Conservation (phyloP, 2,113 vertebrate species). For the Alligator sinensis region DNA sequence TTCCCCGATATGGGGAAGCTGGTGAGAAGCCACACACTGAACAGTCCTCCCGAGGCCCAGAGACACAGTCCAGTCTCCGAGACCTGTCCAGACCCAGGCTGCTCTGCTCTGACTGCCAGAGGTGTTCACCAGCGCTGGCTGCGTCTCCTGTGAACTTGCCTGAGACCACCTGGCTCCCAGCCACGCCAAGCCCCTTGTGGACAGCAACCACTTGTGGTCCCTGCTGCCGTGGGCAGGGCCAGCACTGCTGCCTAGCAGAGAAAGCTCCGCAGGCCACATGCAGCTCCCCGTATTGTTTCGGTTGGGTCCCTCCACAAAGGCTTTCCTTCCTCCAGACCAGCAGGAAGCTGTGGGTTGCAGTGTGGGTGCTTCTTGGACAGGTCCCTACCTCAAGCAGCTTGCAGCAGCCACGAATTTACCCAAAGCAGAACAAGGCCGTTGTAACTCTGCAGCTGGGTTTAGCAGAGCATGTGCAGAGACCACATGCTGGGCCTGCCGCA, state of each 20-base stretch:
- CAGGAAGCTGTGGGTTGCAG: background rate
- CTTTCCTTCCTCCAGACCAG: background rate
- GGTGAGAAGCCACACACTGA: too few relatives aligned
- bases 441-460: background rate
- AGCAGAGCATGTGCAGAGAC: background rate
- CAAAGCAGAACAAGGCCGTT: background rate
- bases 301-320: background rate
- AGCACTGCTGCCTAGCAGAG: background rate
- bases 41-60: too few relatives aligned
- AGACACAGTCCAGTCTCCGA: background rate
- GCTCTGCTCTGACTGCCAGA: background rate
- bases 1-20: background rate
- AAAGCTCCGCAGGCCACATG: background rate
- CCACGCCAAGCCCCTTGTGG: background rate
- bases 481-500: background rate
- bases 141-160: background rate
- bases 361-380: background rate
- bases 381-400: background rate
- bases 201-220: background rate
- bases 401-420: background rate
- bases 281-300: background rate
- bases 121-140: background rate
- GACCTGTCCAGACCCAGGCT: background rate
- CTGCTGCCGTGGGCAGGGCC: background rate
- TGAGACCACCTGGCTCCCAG: background rate